phyloP scores from a whole-genome alignment of 2,888 invertebrate species.

The Byasa hedistus region DNA sequence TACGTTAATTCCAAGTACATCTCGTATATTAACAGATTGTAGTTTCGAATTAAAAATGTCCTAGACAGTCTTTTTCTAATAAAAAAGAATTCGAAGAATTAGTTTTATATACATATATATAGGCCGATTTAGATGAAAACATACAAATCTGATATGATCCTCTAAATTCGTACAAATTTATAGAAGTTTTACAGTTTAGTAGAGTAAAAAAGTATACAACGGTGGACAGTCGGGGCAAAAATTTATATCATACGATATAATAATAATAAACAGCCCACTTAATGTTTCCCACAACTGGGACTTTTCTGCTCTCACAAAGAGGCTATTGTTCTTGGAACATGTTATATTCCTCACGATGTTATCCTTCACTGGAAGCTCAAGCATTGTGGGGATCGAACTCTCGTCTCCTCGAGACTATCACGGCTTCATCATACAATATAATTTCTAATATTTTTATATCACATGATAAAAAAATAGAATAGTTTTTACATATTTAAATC shows the following conservation, averaged over 20 bases:
- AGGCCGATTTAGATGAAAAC: constrained; percentile 34
- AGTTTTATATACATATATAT: constrained; percentile 30
- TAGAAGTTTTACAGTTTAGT: constrained; percentile 25
- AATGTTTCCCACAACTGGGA: background rate
- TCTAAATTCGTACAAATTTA: constrained; percentile 54
- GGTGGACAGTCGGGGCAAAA: constrained; percentile 37
- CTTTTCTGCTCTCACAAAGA: too few species aligned
- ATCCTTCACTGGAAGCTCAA: too few species aligned
- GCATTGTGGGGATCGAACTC: too few species aligned
- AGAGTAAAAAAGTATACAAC: constrained; percentile 26
- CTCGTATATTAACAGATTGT: constrained; percentile 36
- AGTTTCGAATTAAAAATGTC: constrained; percentile 43
- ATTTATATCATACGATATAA: background rate
- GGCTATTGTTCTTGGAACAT: too few species aligned
- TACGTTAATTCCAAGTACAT: constrained; percentile 39
- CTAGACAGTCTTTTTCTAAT: constrained; percentile 50
- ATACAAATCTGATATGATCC: constrained; percentile 73
- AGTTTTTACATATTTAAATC: background rate
- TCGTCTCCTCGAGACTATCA: too few species aligned
- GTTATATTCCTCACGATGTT: too few species aligned
- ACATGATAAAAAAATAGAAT: background rate
- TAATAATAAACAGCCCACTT: background rate
- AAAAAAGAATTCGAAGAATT: constrained; percentile 35
- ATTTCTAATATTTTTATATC: background rate
- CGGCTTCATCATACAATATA: too few species aligned